Percentiles rank a stretch among this genome's conserved stretches.
Evolutionary conservation across 92 coral and sea anemone genomes (phyloP).

Genomic region (Bergia sp.): DNA sequence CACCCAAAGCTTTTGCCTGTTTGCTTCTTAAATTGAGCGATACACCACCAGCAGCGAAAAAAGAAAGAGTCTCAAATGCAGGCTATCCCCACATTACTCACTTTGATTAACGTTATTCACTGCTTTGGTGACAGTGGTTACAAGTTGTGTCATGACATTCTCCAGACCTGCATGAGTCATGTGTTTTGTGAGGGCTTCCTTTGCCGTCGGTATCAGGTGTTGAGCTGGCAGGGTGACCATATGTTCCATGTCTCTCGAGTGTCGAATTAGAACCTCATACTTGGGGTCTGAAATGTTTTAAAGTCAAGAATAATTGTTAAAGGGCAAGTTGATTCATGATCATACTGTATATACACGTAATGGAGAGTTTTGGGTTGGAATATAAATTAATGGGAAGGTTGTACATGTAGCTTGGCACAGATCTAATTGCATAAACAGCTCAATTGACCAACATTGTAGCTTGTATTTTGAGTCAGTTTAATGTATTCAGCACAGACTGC

Average conservation of each 20-base stretch:
- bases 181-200: slow-evolving; percentile 20
- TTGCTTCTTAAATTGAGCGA: too few species aligned
- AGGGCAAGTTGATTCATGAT: neutral
- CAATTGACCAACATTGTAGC: too few species aligned
- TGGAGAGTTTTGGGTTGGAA: too few species aligned
- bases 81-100: slow-evolving; percentile 25
- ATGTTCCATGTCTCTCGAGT: slow-evolving; percentile 36
- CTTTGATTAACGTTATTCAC: slow-evolving; percentile 37
- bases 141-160: slow-evolving; percentile 43
- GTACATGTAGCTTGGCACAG: too few species aligned
- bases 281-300: slow-evolving; percentile 21
- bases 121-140: slow-evolving; percentile 30
- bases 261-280: slow-evolving; percentile 17
- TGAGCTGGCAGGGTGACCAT: slow-evolving; percentile 6
- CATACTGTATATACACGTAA: neutral
- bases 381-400: too few species aligned
- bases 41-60: too few species aligned
- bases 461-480: too few species aligned
- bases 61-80: neutral
- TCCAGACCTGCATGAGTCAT: slow-evolving; percentile 44
- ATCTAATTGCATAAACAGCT: too few species aligned
- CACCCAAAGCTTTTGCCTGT: too few species aligned
- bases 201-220: slow-evolving; percentile 26
- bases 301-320: neutral
- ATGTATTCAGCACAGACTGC: too few species aligned